phyloP scores from a whole-genome alignment of 2,113 vertebrate genomes.

The Herpetotheres cachinnans region DNA sequence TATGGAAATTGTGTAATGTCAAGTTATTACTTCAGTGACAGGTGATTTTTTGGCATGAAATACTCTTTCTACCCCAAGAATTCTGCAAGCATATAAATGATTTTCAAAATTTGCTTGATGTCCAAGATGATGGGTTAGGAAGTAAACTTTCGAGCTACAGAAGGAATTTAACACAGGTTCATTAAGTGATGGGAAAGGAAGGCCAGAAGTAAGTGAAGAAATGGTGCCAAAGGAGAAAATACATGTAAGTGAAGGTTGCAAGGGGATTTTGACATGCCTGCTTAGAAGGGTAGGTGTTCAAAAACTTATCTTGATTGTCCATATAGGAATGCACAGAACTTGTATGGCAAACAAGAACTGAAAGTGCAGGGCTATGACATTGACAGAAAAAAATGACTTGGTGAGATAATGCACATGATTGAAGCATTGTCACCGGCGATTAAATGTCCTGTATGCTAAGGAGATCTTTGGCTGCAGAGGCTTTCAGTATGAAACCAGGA shows the following conservation, averaged over 20 bases:
- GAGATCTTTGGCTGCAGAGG: neutral
- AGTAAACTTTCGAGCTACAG: neutral
- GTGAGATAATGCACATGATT: neutral
- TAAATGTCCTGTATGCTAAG: neutral
- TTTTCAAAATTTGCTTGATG: neutral
- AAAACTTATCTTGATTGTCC: neutral
- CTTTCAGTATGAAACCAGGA: neutral
- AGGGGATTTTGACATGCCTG: neutral
- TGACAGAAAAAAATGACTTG: neutral
- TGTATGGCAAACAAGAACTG: neutral
- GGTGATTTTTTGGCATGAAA: neutral
- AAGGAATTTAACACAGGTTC: neutral
- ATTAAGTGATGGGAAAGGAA: neutral
- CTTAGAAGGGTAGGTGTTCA: neutral
- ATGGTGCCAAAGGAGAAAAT: neutral
- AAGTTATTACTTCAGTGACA: neutral
- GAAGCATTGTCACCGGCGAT: neutral
- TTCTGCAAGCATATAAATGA: neutral
- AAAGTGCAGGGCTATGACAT: neutral
- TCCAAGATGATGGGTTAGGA: neutral
- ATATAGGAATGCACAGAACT: neutral
- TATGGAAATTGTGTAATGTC: neutral
- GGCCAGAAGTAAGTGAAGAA: neutral
- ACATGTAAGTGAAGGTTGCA: neutral
- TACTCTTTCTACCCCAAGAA: neutral